Evolutionary conservation across 2,797 vertebrate genomes (phyloP), one percentile per base, ranked within the genome.

Genomic region (Cryptoprocta ferox): DNA sequence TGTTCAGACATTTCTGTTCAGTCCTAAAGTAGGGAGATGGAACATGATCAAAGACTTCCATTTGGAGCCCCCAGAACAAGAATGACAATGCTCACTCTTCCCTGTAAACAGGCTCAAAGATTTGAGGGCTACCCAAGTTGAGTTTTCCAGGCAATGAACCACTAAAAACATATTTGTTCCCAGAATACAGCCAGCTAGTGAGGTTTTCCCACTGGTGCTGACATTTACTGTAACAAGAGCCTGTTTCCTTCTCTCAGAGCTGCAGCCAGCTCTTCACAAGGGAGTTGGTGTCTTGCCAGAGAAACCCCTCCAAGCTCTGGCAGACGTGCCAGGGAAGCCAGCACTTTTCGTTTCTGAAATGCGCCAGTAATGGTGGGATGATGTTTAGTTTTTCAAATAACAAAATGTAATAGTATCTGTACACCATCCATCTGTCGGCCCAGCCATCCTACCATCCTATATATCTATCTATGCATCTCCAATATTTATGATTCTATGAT

Each of bases 141-240:
- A 65, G 56, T 90, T 98, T 97, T 98, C 97, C 97, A 94, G 89
- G 90, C 96, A 94, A 9, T 94, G 96, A 96, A 94, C 93, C 98
- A 93, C 71, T 83, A 50, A 97, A 96, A 95, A 80, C 65, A 53
- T 59, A 56, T 93, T 97, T 96, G 92, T 92, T 98, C 82, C 84
- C 96, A 96, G 94, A 95, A 97, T 75, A 30, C 48, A 97, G 95
- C 84, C 96, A 97, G 96, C 97, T 71, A 89, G 98, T 65, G 37
- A 95, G 97, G 82, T 87, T 95, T 90, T 98, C 98, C 98, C 97
- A 68, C 18, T 13, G 96, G 98, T 88, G 18, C 96, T 98, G 97
- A 98, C 97, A 98, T 98, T 98, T 98, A 95, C 96, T 89, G 2
- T 90, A 97, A 97, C 91, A 66, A 94, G 97, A 96, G 1, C 95